Base-by-base conservation (phyloP, 2,113 vertebrate species). In the Ammodramus savannarum region DNA sequence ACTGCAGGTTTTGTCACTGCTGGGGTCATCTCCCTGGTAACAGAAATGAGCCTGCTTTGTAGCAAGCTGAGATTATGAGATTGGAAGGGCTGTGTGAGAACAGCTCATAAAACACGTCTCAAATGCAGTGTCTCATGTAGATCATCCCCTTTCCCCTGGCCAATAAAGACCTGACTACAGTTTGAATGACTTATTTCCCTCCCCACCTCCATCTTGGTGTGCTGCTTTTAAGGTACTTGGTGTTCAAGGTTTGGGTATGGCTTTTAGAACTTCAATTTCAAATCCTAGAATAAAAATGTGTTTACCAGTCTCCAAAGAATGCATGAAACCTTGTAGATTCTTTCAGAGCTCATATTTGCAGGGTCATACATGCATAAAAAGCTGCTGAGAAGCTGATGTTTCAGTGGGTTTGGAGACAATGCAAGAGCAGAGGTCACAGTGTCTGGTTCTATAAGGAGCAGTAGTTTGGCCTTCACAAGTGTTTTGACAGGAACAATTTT, bases 11-110 rank as follows among this genome's bases (percentile, higher is more conserved):
- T 93, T 95, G 87, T 94, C 87, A 87, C 38, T 91, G 78, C 78
- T 95, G 95, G 82, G 91, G 87, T 96, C 94, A 94, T 95, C 74
- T 80, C 96, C 67, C 26, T 49, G 38, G 74, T 81, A 96, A 97
- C 85, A 91, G 78, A 91, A 95, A 55, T 88, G 75, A 67, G 65
- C 55, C 80, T 67, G 59, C 38, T 55, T 76, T 71, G 38, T 78
- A 94, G 83, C 54, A 85, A 76, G n/a, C 21, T 80, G 62, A 89
- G 87, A 95, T 85, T 89, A 85, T 72, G 34, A 85, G 31, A 85
- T 82, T 48, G 84, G 89, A 90, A 87, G 66, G 66, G 34, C 59
- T 69, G 15, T 90, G 52, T 75, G 77, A 92, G 91, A 93, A 72
- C 57, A 88, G 34, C 61, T 75, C 44, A 13, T 91, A 94, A 95